Base-by-base conservation (phyloP, 2,113 vertebrate species). In the Gymnorhina tibicen region DNA sequence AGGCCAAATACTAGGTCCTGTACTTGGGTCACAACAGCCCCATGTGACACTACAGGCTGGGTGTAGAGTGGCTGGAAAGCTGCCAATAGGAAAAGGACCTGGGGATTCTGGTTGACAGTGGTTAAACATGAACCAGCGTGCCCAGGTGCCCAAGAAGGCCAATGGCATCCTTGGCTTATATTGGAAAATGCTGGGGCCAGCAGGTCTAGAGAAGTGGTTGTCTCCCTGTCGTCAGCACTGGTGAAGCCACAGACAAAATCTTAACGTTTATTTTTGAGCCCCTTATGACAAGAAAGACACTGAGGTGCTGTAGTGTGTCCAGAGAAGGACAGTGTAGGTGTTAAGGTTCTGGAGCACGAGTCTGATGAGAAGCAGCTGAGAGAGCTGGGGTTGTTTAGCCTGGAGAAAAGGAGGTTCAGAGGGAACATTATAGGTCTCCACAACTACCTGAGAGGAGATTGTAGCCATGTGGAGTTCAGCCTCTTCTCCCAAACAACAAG, bases 81-180 rank as follows among this genome's bases (percentile, higher is more conserved):
- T 68, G 16, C 7, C 21, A 32, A 0, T 1, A 37, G 12, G 11
- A 52, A 69, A 52, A 69, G 13, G 8, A 72, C 20, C 16, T 56
- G 9, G 11, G 16, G 11, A 24, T 72, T 26, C 30, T 41, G 21
- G 7, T 42, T 21, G 8, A 35, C 4, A 35, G 30, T 6, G 10
- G 21, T 30, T 41, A n/a, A 56, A 63, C 0, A 0, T 10, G 7
- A 62, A 39, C 41, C 21, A 32, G 20, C 0, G 0, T 70, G 16
- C n/a, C 24, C n/a, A 49, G 19, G 24, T 32, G 13, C 19, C n/a
- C 58, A 55, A 41, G 30, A 87, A 72, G 11, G 21, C 35, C 20
- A 79, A 27, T 6, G 41, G 9, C 20, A 55, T 26, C 41, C 24
- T 21, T 41, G 49, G 5, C 13, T 47, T 49, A 9, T 27, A 24